Conservation (phyloP, 2,113 vertebrate species). For the Sterna hirundo region DNA sequence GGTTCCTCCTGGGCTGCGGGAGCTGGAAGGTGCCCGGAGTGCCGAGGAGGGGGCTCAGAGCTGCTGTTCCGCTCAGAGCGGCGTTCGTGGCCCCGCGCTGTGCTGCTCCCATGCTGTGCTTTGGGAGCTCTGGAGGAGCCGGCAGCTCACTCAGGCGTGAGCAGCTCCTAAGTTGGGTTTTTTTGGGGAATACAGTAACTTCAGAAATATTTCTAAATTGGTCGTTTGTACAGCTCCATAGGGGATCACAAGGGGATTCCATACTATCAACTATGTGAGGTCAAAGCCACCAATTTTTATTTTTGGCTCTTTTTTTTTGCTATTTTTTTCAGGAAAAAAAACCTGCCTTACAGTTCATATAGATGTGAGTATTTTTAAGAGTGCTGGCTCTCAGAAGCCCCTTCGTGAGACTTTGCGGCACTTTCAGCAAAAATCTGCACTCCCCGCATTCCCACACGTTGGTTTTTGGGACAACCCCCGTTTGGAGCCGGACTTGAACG, state of each 20-base stretch:
- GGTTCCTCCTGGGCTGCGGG: not conserved
- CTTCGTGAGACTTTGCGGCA: not conserved
- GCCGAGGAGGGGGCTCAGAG: not conserved
- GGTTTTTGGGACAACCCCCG: not conserved
- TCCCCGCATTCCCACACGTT: not conserved
- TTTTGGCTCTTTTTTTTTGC: not conserved
- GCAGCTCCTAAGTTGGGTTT: not conserved
- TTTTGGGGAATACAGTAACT: not conserved
- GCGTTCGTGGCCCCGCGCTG: accelerated
- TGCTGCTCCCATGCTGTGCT: not conserved
- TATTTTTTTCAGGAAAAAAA: not conserved
- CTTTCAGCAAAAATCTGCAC: not conserved
- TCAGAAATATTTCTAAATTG: constrained; percentile 10
- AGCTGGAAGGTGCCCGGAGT: not conserved
- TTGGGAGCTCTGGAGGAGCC: accelerated
- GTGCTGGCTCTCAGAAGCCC: not conserved
- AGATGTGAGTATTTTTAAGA: not conserved
- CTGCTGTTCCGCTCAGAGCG: accelerated
- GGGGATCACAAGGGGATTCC: not conserved
- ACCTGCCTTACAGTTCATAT: not conserved
- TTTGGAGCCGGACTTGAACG: not conserved
- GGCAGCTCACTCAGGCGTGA: not conserved
- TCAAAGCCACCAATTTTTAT: not conserved
- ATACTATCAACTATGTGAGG: not conserved
- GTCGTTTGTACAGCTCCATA: not conserved